Base-by-base conservation (phyloP, 1,140 invertebrate genomes). In the Leptonema lineaticorne region DNA sequence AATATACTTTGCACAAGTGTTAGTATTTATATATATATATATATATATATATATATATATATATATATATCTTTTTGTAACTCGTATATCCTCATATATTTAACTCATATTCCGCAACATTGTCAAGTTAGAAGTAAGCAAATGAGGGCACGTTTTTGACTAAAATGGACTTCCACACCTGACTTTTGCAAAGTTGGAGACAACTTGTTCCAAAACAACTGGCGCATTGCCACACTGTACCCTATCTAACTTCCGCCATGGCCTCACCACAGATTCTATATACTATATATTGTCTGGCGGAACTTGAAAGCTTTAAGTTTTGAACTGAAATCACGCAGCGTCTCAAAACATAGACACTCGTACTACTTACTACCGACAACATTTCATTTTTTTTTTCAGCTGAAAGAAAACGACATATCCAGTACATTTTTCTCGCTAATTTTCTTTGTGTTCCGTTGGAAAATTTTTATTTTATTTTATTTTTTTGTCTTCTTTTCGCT, bases 271-370 rank as follows among this genome's bases (percentile, higher is more conserved):
- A 53, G 50, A 11, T 9, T 53, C 50, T 53, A 53, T 53, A 5
- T 53, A 26, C 50, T 53, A 53, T 53, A 5, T 53, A 26, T 53
- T 53, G 8, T 8, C 11, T 24, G 18, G 24, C n/a, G n/a, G 27
- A 53, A 53, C 50, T 53, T 53, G 9, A 14, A 53, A 53, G 27
- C 50, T 24, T 53, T 24, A 53, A 53, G 50, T 53, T 53, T 53
- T 24, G 27, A 53, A 53, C 22, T 53, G 9, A 24, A 26, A 53
- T 53, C 50, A 24, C 24, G 27, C 50, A 24, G 18, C 22, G 46
- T 50, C 46, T n/a, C n/a, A n/a, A n/a, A n/a, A n/a, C n/a, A n/a
- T n/a, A n/a, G n/a, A n/a, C n/a, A n/a, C n/a, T n/a, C n/a, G n/a
- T n/a, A n/a, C n/a, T n/a, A n/a, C n/a, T n/a, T n/a, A n/a, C n/a